Evolutionary conservation across 1,140 invertebrate species (phyloP).

Genomic region (Temnothorax curvispinosus): DNA sequence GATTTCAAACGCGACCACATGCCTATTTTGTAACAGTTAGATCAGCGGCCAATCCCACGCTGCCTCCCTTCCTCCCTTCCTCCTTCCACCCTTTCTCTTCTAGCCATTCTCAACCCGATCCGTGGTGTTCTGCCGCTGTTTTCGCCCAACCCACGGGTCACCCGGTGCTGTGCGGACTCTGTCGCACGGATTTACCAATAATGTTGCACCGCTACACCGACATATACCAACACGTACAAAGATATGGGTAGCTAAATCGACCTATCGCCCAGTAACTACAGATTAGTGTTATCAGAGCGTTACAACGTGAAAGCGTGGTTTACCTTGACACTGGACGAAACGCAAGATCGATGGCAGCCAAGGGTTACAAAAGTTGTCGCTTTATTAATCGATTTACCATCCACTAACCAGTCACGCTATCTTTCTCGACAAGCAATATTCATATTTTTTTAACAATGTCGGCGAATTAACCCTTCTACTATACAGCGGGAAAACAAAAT

Average conservation of each 20-base stretch:
- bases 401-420: neutral
- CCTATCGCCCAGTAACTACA: constrained; percentile 80
- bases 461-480: neutral
- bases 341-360: constrained; percentile 73
- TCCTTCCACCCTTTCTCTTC: neutral
- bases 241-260: constrained; percentile 71
- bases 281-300: constrained; percentile 84
- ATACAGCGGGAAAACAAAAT: neutral
- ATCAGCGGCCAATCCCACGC: constrained; percentile 60
- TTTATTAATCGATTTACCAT: neutral
- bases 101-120: constrained; percentile 24
- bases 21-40: constrained; percentile 79
- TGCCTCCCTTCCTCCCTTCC: neutral
- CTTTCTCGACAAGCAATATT: neutral
- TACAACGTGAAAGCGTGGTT: constrained; percentile 82
- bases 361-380: constrained; percentile 60
- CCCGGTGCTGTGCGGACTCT: constrained; percentile 64
- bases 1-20: constrained; percentile 79
- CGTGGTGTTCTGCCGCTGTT: constrained; percentile 26
- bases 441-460: neutral
- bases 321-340: constrained; percentile 83
- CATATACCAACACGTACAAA: constrained; percentile 9
- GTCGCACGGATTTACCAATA: constrained; percentile 80
- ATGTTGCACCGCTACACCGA: constrained; percentile 71
- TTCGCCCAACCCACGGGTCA: constrained; percentile 46